A percentile compares a stretch with the other conserved stretches of the same genome.
Conservation (phyloP, 2,113 vertebrate genomes). For the Brachyhypopomus occidentalis region DNA sequence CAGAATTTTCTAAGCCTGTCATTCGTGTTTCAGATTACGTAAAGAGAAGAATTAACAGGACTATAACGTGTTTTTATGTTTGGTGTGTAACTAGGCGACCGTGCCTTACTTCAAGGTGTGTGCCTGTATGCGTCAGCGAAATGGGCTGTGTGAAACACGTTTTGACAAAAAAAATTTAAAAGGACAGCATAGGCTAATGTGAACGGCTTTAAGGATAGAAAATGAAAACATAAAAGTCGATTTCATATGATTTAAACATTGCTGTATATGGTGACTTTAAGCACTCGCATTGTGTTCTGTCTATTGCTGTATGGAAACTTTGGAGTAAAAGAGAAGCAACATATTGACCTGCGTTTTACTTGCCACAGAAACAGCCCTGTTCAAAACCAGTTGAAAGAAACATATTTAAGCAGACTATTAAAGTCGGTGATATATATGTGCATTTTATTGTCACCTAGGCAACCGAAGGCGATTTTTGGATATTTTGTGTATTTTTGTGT, state of each 20-base stretch:
- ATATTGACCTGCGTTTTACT: neutral
- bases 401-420: too few relatives aligned
- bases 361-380: too few relatives aligned
- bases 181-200: neutral
- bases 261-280: neutral
- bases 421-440: neutral
- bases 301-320: neutral
- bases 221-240: neutral
- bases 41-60: slow-evolving; percentile 46
- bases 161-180: slow-evolving; percentile 58
- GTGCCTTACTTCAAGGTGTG: slow-evolving; percentile 50
- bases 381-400: too few relatives aligned
- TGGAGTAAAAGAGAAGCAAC: neutral
- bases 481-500: neutral
- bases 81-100: slow-evolving; percentile 64
- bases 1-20: neutral
- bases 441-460: neutral
- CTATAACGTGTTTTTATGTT: slow-evolving; percentile 58
- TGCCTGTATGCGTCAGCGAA: slow-evolving; percentile 60
- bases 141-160: slow-evolving; percentile 59
- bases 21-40: slow-evolving; percentile 20
- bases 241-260: neutral
- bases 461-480: slow-evolving; percentile 5
- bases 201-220: neutral
- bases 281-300: neutral